phyloP scores from a whole-genome alignment of 2,797 vertebrate genomes.

The Dicrostonyx torquatus region DNA sequence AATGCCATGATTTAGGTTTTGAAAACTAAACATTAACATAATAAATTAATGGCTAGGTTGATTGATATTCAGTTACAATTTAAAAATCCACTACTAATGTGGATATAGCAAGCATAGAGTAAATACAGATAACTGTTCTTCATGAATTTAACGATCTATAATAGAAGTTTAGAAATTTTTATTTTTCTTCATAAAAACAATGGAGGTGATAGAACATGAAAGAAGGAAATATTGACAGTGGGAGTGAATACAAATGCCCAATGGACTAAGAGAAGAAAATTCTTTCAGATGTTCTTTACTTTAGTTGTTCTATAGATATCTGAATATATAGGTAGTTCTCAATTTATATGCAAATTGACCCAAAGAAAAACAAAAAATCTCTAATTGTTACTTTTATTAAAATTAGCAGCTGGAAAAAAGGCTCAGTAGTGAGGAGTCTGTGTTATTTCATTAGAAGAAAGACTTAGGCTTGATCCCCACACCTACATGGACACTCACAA shows the following conservation, averaged over 20 bases:
- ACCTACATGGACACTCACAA: neutral
- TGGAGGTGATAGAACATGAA: neutral
- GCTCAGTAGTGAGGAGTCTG: neutral
- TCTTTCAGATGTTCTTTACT: constrained; percentile 4
- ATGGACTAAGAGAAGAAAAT: neutral
- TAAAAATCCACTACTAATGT: constrained; percentile 33
- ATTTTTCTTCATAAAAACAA: constrained; percentile 46
- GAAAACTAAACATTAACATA: constrained; percentile 15
- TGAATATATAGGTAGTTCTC: constrained; percentile 22
- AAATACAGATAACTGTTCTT: neutral
- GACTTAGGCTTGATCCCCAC: neutral
- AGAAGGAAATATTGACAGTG: neutral
- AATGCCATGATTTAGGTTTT: constrained; percentile 29
- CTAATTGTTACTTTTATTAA: neutral
- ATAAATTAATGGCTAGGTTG: constrained; percentile 3
- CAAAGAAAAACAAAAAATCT: constrained; percentile 2
- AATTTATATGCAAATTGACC: constrained; percentile 39
- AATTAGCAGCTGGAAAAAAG: neutral
- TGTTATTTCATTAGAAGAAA: neutral
- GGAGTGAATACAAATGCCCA: constrained; percentile 15
- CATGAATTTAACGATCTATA: constrained; percentile 34
- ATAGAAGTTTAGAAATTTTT: constrained; percentile 44
- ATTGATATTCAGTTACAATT: constrained; percentile 41
- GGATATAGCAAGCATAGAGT: neutral
- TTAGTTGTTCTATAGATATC: constrained; percentile 51